phyloP scores from a whole-genome alignment of 2,797 vertebrate species.

The Orestias chungarensis region DNA sequence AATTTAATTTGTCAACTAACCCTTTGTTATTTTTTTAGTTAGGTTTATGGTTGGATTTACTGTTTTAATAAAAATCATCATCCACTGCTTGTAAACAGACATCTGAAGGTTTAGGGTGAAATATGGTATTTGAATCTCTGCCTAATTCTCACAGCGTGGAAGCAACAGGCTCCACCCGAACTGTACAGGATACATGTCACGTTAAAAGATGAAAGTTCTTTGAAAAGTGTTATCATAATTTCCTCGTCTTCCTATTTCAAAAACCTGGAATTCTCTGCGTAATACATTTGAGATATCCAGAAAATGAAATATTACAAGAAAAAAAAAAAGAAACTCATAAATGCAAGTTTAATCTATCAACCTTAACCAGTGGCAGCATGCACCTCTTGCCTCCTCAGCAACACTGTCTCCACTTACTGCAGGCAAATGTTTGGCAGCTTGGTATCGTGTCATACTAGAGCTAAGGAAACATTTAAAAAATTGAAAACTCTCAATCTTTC shows the following conservation, averaged over 20 bases:
- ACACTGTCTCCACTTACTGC: constrained; percentile 44
- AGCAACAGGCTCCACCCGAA: background rate
- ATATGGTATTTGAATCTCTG: no score
- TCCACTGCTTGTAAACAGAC: no score
- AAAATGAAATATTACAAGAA: constrained; percentile 5
- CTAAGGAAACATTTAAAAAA: constrained; percentile 42
- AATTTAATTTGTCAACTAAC: no score
- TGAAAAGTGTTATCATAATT: background rate
- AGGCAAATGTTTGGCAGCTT: constrained; percentile 41
- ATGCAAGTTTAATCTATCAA: constrained; percentile 44
- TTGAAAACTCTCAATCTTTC: constrained; percentile 61
- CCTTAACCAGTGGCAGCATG: constrained; percentile 45
- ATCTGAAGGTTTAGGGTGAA: no score
- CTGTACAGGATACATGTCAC: background rate
- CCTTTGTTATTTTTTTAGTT: no score
- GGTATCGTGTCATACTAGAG: constrained; percentile 57
- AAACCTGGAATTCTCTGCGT: background rate
- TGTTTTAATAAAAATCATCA: no score
- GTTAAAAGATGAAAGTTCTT: background rate
- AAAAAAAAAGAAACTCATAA: constrained; percentile 23
- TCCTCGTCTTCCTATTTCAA: background rate
- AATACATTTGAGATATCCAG: background rate
- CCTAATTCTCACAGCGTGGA: background rate
- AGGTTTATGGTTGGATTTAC: no score
- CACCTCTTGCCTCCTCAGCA: constrained; percentile 28